Evolutionary conservation across 2,113 vertebrate species (phyloP), one percentile per base, ranked within the genome.

Genomic region (Mungos mungo): DNA sequence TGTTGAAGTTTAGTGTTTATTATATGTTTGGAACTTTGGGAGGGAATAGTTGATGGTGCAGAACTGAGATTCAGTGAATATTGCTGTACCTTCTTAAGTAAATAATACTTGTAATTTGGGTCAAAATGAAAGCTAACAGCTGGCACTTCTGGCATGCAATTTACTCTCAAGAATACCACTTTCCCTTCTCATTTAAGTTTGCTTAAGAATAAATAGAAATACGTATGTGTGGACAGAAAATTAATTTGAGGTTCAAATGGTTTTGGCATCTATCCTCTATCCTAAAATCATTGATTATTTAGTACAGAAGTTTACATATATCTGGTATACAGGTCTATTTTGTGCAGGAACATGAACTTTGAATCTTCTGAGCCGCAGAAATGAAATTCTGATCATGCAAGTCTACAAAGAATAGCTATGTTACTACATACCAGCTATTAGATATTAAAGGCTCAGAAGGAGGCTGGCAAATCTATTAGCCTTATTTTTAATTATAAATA

Each of bases 151-250:
- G 21, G 12, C 57, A 85, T 97, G 68, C 18, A 65, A 2, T 93
- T 97, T 87, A 71, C 74, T 92, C 45, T 94, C 47, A 97, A 79
- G 66, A 85, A 86, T 81, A 60, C 45, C 83, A 72, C 15, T 90
- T 97, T 88, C 72, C 50, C 25, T 7, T 95, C 41, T 33, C 25
- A 35, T 45, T 93, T 95, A 12, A 65, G 80, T 95, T 90, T 60
- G 33, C 25, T 83, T n/a, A 38, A 65, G n/a, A 77, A 81, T 52
- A 65, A 90, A 77, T 35, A 90, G 33, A 68, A 82, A 82, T 68
- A 23, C 29, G 1, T 45, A 63, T 63, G 5, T 93, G 57, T 77
- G 33, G 65, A n/a, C 38, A 88, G 35, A 93, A 71, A 89, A 71
- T 38, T 77, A 91, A 86, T 92, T 72, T 95, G 71, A 66, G 7